Percentiles rank a stretch among this genome's conserved stretches.
phyloP scores from a whole-genome alignment of 2,888 invertebrate genomes.

The Drosophila dives region DNA sequence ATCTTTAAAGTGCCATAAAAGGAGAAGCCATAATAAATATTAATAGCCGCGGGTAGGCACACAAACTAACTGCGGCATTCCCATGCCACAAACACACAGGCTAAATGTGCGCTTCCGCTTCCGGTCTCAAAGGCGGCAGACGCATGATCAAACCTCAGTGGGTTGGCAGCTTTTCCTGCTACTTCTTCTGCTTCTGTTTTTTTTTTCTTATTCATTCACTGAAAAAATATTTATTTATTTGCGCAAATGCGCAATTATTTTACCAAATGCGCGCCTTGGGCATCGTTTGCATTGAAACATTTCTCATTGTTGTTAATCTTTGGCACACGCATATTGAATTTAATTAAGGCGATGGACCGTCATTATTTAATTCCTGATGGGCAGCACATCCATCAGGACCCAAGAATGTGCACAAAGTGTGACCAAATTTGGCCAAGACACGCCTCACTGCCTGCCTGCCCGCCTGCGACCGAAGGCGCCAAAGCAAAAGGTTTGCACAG shows the following conservation, averaged over 20 bases:
- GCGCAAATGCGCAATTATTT: conserved; percentile 24
- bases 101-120: conserved; percentile 58
- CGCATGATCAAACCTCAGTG: conserved; percentile 33
- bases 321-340: conserved; percentile 65
- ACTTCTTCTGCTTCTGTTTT: background rate
- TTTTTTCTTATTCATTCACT: conserved; percentile 31
- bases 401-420: conserved; percentile 26
- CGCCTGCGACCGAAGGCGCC: background rate
- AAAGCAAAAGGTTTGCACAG: conserved; percentile 13
- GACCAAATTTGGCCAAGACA: conserved; percentile 23
- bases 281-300: conserved; percentile 75
- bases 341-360: conserved; percentile 69
- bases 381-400: conserved; percentile 34
- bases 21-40: conserved; percentile 69
- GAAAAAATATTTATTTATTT: conserved; percentile 77
- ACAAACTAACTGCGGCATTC: conserved; percentile 46
- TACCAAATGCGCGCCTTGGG: conserved; percentile 62
- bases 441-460: conserved; percentile 31
- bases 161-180: background rate
- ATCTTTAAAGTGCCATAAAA: conserved; percentile 71
- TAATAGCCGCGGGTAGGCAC: conserved; percentile 51
- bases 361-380: conserved; percentile 64
- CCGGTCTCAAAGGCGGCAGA: conserved; percentile 44
- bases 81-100: conserved; percentile 19
- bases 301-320: conserved; percentile 77